Conservation (phyloP, 2,113 vertebrate genomes). For the Archocentrus centrarchus region DNA sequence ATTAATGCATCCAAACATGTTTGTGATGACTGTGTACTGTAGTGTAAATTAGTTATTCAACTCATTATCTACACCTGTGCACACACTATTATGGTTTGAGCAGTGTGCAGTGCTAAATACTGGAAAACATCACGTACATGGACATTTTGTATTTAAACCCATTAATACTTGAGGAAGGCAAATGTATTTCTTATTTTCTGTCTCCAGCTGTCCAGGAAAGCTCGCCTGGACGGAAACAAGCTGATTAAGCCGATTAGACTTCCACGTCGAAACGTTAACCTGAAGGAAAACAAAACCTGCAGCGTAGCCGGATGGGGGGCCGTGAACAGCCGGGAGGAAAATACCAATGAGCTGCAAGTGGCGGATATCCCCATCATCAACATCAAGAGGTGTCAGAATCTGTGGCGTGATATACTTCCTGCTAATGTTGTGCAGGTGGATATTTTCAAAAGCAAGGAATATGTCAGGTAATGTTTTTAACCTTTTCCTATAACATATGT, state of each 20-base stretch:
- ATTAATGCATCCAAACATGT: no score
- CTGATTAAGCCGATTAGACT: constrained; percentile 37
- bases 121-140: no score
- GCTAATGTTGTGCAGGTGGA: constrained; percentile 71
- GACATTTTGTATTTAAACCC: background rate
- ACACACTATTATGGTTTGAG: background rate
- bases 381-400: constrained; percentile 20
- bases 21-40: no score
- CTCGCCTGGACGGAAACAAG: background rate
- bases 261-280: background rate
- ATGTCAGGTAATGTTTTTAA: constrained; percentile 64
- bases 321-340: background rate
- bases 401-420: constrained; percentile 33
- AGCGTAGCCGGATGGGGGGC: constrained; percentile 75
- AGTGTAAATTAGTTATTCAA: no score
- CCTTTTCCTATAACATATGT: background rate
- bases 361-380: constrained; percentile 45
- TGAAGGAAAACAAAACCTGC: constrained; percentile 55
- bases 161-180: no score
- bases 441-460: constrained; percentile 55
- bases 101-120: no score
- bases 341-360: background rate
- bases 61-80: no score
- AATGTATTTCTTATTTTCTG: background rate
- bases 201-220: constrained; percentile 60